These are phyloP conservation scores for Blastobasis adustella DNA, from an alignment of 2,888 invertebrate species.

Conservation along the genomic window DNA sequence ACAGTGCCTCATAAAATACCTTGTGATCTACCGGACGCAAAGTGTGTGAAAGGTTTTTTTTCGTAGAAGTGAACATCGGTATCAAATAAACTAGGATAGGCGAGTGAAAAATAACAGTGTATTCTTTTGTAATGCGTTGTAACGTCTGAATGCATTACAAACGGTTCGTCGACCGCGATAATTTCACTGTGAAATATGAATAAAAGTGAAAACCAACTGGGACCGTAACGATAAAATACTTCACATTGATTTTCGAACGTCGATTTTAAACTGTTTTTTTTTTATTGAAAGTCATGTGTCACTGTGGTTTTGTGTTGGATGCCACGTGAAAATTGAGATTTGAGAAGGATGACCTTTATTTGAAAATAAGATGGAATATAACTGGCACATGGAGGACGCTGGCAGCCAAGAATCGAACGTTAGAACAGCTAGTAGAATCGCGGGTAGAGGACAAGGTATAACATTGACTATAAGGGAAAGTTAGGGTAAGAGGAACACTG, in stretches of 20 bases:
- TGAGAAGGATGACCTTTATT: constrained; percentile 8
- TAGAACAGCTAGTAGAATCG: constrained; percentile 30
- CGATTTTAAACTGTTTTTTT: constrained; percentile 3
- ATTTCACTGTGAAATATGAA: constrained; percentile 32
- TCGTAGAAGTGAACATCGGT: not conserved
- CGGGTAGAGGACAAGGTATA: constrained; percentile 50
- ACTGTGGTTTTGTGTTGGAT: constrained; percentile 27
- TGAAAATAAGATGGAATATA: constrained; percentile 60
- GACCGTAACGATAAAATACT: constrained; percentile 8
- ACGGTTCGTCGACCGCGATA: constrained; percentile 32
- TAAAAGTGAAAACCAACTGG: constrained; percentile 24
- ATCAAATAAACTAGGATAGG: constrained; percentile 13
- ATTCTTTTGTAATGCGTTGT: not conserved
- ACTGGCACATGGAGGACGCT: constrained; percentile 63
- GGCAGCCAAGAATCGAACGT: constrained; percentile 41
- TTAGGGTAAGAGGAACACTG: no score
- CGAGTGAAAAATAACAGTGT: not conserved
- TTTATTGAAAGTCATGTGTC: constrained; percentile 22
- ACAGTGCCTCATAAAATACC: not conserved
- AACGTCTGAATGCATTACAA: not conserved
- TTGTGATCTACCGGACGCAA: no score
- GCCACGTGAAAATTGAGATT: constrained; percentile 28
- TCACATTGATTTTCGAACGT: not conserved
- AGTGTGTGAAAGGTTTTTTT: no score
- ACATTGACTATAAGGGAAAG: no score